Conservation (phyloP, 2,113 vertebrate genomes). For the Triplophysa siluroides region DNA sequence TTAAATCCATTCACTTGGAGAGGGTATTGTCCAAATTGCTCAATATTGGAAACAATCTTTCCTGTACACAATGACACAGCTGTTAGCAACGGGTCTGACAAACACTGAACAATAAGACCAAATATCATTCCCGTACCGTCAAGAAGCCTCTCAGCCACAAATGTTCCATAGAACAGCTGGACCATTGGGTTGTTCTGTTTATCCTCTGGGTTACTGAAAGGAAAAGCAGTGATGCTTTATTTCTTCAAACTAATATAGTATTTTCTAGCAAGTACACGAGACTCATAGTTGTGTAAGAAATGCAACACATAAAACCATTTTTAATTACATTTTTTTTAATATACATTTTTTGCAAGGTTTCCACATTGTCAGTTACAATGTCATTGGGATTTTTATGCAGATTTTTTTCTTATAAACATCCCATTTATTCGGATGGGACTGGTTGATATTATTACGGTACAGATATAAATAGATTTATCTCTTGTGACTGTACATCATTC, state of each 20-base stretch:
- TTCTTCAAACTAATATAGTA: constrained; percentile 5
- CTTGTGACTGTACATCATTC: too few species aligned
- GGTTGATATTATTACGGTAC: too few species aligned
- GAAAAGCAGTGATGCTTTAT: neutral
- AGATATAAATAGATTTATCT: too few species aligned
- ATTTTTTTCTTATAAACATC: too few species aligned
- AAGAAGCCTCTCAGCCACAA: constrained; percentile 87
- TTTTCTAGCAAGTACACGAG: neutral
- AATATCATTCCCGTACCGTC: constrained; percentile 75
- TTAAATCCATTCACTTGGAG: constrained; percentile 95
- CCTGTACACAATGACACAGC: constrained; percentile 68
- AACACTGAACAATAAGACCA: neutral
- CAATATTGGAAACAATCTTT: constrained; percentile 86
- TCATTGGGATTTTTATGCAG: too few species aligned
- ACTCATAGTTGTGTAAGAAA: constrained; percentile 5
- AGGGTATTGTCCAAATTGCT: constrained; percentile 97
- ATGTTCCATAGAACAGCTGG: constrained; percentile 95
- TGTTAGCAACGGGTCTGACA: neutral
- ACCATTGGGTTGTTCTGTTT: constrained; percentile 96
- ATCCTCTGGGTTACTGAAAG: constrained; percentile 75
- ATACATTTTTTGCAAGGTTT: too few species aligned
- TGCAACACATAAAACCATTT: constrained; percentile 3
- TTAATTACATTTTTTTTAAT: neutral
- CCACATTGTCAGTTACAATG: too few species aligned
- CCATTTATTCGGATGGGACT: too few species aligned